Percentiles rank a stretch among this genome's conserved stretches.
Conservation (phyloP, 2,113 vertebrate species). For the Oplegnathus fasciatus region DNA sequence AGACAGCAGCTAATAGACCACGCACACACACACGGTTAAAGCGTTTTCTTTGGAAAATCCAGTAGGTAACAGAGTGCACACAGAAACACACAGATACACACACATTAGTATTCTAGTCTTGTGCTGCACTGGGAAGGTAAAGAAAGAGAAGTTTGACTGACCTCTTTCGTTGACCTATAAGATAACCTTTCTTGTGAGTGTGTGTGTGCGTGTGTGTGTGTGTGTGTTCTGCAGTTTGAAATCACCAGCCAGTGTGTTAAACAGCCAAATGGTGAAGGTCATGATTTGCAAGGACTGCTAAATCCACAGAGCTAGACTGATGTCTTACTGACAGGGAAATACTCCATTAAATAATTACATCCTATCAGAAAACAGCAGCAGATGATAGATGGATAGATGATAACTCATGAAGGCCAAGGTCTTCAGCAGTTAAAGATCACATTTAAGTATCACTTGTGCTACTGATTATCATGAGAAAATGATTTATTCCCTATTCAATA, state of each 20-base stretch:
- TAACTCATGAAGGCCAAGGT: too few species aligned
- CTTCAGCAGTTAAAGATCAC: too few species aligned
- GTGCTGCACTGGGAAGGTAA: slow-evolving; percentile 22
- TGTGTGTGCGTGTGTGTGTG: slow-evolving; percentile 2
- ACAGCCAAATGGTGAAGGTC: slow-evolving; percentile 49
- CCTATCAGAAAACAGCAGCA: background rate
- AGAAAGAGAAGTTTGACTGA: slow-evolving; percentile 37
- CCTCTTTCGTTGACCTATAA: slow-evolving; percentile 57
- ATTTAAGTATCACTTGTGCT: background rate
- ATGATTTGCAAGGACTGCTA: slow-evolving; percentile 28
- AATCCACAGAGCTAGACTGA: slow-evolving; percentile 9
- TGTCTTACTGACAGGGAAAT: slow-evolving; percentile 30
- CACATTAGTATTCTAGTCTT: slow-evolving; percentile 41
- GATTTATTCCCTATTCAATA: background rate
- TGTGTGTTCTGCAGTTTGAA: slow-evolving; percentile 7
- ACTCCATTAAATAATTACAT: background rate
- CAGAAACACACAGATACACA: background rate
- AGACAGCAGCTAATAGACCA: slow-evolving; percentile 26
- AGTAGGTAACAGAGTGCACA: background rate
- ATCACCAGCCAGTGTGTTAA: slow-evolving; percentile 18
- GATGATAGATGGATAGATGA: too few species aligned
- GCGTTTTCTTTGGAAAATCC: slow-evolving; percentile 8
- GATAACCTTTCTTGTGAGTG: slow-evolving; percentile 55
- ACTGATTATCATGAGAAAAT: background rate
- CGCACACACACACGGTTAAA: background rate